A percentile compares a stretch with the other conserved stretches of the same genome.
Conservation (phyloP, 2,113 vertebrate species). For the Jacana jacana region DNA sequence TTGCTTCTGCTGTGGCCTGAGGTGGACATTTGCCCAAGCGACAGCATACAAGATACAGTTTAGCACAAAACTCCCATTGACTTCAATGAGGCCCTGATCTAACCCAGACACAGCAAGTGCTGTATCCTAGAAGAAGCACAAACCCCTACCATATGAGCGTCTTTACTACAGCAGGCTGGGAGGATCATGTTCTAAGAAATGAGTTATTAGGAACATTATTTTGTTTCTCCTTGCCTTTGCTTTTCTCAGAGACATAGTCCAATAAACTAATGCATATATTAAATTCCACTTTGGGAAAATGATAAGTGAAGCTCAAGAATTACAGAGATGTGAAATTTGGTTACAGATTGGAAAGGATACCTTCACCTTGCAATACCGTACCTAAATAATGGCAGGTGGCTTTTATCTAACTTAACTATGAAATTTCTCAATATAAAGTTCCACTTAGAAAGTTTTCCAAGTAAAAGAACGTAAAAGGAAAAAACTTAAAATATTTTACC, state of each 20-base stretch:
- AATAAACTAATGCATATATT: not conserved
- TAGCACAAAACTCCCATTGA: slow-evolving; percentile 27
- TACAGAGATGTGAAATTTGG: not conserved
- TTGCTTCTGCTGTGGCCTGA: slow-evolving; percentile 12
- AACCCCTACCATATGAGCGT: not conserved
- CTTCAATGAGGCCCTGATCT: not conserved
- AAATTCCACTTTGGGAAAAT: not conserved
- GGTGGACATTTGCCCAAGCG: slow-evolving; percentile 28
- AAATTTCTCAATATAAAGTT: not conserved
- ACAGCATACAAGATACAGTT: not conserved
- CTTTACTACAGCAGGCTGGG: not conserved
- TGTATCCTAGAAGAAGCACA: not conserved
- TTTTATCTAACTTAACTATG: not conserved
- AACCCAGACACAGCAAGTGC: slow-evolving; percentile 4
- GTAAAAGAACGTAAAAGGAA: not conserved
- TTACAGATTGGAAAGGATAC: not conserved
- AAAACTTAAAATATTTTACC: not conserved
- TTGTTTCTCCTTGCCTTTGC: not conserved
- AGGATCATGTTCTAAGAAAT: not conserved
- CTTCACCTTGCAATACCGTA: not conserved
- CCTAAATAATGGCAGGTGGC: not conserved
- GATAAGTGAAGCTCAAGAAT: not conserved
- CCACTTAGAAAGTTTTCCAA: not conserved
- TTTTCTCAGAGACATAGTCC: not conserved
- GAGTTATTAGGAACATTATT: not conserved